Conservation (phyloP, 2,888 invertebrate species). For the Teinopalpus imperialis region DNA sequence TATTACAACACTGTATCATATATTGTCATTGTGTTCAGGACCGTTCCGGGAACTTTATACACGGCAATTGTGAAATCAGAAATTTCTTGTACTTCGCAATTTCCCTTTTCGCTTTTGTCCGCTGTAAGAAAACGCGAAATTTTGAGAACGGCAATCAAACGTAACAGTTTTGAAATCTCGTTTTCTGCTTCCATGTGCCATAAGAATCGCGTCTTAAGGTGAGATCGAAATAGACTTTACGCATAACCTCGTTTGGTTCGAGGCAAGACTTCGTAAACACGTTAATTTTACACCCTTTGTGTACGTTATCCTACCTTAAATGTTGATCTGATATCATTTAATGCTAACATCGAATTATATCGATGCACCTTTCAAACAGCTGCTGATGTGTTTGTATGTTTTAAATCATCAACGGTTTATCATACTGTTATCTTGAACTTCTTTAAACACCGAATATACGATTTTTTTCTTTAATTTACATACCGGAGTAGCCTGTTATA, state of each 20-base stretch:
- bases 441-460: background rate
- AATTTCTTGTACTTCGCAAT: background rate
- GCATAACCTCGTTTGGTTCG: conserved; percentile 40
- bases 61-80: background rate
- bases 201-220: conserved; percentile 43
- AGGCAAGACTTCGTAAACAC: conserved; percentile 26
- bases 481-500: background rate
- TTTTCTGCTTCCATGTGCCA: conserved; percentile 39
- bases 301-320: conserved; percentile 12
- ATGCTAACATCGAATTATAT: background rate
- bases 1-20: background rate
- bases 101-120: conserved; percentile 6
- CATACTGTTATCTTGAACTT: background rate
- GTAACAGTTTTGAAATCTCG: conserved; percentile 42
- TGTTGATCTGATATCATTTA: conserved; percentile 1
- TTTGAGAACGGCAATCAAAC: background rate
- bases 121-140: too few relatives aligned
- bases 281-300: conserved; percentile 16
- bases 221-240: conserved; percentile 50
- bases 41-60: conserved; percentile 5
- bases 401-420: conserved; percentile 1
- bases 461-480: conserved; percentile 2
- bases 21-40: conserved; percentile 12
- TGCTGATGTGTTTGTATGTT: background rate
- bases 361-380: background rate